phyloP scores from a whole-genome alignment of 2,113 vertebrate genomes.

The Sigmodon hispidus region DNA sequence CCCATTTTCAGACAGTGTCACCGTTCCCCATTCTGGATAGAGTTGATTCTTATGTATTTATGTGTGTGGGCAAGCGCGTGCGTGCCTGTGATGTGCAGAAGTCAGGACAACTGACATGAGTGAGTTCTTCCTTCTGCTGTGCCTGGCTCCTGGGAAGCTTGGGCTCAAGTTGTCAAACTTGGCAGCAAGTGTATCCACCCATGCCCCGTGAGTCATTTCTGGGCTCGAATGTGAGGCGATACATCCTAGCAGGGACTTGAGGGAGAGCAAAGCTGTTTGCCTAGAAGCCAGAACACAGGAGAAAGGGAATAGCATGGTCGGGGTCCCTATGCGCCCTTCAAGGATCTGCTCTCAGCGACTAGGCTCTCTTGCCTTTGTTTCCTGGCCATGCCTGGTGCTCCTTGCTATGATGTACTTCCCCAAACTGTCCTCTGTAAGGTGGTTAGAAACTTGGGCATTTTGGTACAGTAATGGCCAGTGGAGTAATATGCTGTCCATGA shows the following conservation, averaged over 20 bases:
- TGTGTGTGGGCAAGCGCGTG: neutral
- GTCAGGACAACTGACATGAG: neutral
- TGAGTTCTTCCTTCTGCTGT: neutral
- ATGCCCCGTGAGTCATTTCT: neutral
- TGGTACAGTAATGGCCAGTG: no score
- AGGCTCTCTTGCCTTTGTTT: neutral
- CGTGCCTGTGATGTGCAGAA: neutral
- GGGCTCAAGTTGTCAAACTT: neutral
- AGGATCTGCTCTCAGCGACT: neutral
- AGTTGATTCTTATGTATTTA: neutral
- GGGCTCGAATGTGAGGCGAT: neutral
- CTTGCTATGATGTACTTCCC: neutral
- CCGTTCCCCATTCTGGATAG: neutral
- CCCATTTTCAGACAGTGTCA: neutral
- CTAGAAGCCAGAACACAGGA: neutral
- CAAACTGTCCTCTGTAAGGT: neutral
- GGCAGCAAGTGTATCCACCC: neutral
- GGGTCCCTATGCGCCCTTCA: neutral
- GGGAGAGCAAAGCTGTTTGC: neutral
- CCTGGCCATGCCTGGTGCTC: neutral
- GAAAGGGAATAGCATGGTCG: no score
- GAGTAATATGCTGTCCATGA: neutral
- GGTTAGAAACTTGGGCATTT: neutral
- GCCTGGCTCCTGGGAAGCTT: neutral
- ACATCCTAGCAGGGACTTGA: neutral